Conservation (phyloP, 2,888 invertebrate genomes). For the Vanessa cardui region DNA sequence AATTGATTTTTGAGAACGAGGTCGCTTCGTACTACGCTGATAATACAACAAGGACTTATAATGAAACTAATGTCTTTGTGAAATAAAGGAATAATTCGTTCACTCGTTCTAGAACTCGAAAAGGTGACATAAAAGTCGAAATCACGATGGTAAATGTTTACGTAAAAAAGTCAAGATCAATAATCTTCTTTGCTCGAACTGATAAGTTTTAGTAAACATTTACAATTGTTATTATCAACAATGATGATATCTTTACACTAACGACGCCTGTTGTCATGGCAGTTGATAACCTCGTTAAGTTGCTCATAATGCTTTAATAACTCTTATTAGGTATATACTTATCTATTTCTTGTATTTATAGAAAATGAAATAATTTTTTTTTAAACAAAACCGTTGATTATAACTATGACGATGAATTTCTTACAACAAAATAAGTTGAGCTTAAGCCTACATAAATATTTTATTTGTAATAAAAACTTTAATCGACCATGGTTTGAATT, state of each 20-base stretch:
- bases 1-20: slow-evolving; percentile 18
- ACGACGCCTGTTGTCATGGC: slow-evolving; percentile 18
- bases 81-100: neutral
- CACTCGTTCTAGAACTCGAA: neutral
- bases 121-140: neutral
- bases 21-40: slow-evolving; percentile 14
- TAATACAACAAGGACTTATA: slow-evolving; percentile 5
- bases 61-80: neutral
- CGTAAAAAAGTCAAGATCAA: no score
- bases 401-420: neutral
- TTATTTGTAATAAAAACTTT: no score
- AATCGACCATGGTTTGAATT: no score
- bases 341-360: neutral
- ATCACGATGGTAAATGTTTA: no score
- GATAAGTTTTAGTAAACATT: slow-evolving; percentile 15
- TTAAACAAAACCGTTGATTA: neutral
- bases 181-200: neutral
- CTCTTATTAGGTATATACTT: neutral
- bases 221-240: slow-evolving; percentile 22
- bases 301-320: neutral
- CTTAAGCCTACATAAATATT: neutral
- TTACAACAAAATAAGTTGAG: neutral
- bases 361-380: neutral
- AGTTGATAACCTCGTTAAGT: slow-evolving; percentile 17
- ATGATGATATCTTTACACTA: slow-evolving; percentile 10